Evolutionary conservation across 2,797 vertebrate species (phyloP), one percentile per base, ranked within the genome.

Genomic region (Peromyscus aztecus): DNA sequence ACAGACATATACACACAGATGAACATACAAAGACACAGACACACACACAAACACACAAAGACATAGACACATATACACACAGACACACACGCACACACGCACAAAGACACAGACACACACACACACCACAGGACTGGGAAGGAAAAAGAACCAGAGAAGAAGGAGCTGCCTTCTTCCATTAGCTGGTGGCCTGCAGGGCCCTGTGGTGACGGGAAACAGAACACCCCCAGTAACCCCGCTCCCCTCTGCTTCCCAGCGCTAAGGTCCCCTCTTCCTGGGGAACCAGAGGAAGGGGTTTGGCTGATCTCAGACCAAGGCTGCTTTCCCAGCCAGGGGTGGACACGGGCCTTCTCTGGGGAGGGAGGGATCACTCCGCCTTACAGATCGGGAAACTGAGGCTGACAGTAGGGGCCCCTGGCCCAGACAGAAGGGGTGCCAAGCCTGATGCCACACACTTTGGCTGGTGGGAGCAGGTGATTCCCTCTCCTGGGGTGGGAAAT

Each of bases 351-450:
- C 82, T 40, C 65, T 2, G 4, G 65, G 73, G n/a, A 86, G 27
- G 69, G 37, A 37, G 40, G 37, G 55, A 23, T 55, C 65, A 27
- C 23, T 17, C 13, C 52, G 16, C 59, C 85, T 75, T 46, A 37
- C 16, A 43, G 81, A 19, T 1, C 19, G 95, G 92, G 40, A 93
- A 73, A 87, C 76, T 14, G 84, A 96, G 94, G 75, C 65, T 76
- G 27, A 2, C 3, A 8, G 23, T 23, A 37, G 0, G 10, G 57
- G 40, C 27, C 14, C 14, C 21, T 27, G 73, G 69, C 37, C 71
- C 5, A 19, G 71, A 17, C 12, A n/a, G 40, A 23, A 40, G 11
- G 59, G 40, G 19, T 5, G 19, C 3, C 29, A 61, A 52, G 29
- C 37, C 55, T n/a, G 55, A 67, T 65, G 73, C 40, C 34, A n/a